Evolutionary conservation across 2,113 vertebrate genomes (phyloP), one percentile per base, ranked within the genome.

Genomic region (Sprattus sprattus): DNA sequence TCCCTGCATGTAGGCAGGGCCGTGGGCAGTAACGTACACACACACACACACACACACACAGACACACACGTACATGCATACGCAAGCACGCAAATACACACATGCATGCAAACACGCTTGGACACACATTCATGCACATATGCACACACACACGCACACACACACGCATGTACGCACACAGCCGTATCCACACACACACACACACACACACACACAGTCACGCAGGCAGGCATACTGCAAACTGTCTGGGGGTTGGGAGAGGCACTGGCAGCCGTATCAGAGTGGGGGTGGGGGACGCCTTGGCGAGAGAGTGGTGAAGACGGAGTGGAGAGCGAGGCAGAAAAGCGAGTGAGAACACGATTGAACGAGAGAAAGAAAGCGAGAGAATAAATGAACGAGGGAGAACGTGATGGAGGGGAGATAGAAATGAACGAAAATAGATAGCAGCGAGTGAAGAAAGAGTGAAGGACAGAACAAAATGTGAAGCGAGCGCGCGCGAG

Each of bases 181-280:
- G n/a, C n/a, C n/a, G n/a, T n/a, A n/a, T n/a, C n/a, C 88, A 75
- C 32, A 28, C 7, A 67, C 22, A 28, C 64, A 4, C 32, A 81
- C 16, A 13, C 82, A 81, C 49, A 54, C 84, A 71, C 57, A 81
- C 71, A 78, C 78, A 81, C 78, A 64, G 78, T 39, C 11, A 57
- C 11, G 45, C 16, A 57, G 25, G 28, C 82, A 49, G 57, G 39
- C 67, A 64, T 64, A 85, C 39, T 84, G 78, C 82, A 28, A 64
- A 64, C 57, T 64, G 83, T 60, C 32, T 88, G 87, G 86, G 84
- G 86, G 84, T 7, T 84, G 86, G 85, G 86, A 83, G n/a, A 82
- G 81, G 87, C 82, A 87, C 60, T 86, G 82, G 83, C 86, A 83
- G 28, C 75, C 49, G 71, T 67, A 83, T 84, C 60, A 81, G 85